Evolutionary conservation across 2,888 invertebrate genomes (phyloP).

Genomic region (Theretra japonica): DNA sequence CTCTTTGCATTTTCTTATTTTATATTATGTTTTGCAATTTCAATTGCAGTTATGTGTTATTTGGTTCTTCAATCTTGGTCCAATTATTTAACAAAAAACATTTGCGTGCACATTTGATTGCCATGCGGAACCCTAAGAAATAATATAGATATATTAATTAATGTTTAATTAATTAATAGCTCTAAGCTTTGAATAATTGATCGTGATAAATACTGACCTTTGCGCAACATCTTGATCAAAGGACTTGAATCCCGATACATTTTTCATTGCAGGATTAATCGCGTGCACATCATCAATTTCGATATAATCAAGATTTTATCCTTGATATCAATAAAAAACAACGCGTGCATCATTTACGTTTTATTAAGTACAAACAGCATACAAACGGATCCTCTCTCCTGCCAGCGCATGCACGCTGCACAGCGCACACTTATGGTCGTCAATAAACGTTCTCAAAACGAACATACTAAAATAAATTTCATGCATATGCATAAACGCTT

Average conservation of each 20-base stretch:
- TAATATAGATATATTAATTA: background rate
- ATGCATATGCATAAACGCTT: constrained; percentile 17
- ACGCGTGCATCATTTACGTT: constrained; percentile 29
- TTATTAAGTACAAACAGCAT: background rate
- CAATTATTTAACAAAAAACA: background rate
- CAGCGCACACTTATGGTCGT: background rate
- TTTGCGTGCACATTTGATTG: background rate
- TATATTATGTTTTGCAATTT: background rate
- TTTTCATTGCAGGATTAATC: constrained; percentile 48
- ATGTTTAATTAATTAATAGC: background rate
- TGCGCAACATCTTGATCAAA: background rate
- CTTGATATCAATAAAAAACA: constrained; percentile 61
- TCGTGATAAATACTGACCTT: constrained; percentile 4
- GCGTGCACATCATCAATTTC: constrained; percentile 50
- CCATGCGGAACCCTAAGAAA: background rate
- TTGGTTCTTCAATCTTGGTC: background rate
- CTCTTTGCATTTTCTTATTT: background rate
- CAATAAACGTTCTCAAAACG: constrained; percentile 20
- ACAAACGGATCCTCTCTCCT: background rate
- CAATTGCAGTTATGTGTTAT: background rate
- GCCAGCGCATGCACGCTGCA: background rate
- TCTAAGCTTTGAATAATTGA: background rate
- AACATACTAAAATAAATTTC: constrained; percentile 23
- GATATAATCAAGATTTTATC: constrained; percentile 53
- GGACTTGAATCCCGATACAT: constrained; percentile 15